Evolutionary conservation across 2,888 invertebrate genomes (phyloP).

Genomic region (Drosophila testacea): DNA sequence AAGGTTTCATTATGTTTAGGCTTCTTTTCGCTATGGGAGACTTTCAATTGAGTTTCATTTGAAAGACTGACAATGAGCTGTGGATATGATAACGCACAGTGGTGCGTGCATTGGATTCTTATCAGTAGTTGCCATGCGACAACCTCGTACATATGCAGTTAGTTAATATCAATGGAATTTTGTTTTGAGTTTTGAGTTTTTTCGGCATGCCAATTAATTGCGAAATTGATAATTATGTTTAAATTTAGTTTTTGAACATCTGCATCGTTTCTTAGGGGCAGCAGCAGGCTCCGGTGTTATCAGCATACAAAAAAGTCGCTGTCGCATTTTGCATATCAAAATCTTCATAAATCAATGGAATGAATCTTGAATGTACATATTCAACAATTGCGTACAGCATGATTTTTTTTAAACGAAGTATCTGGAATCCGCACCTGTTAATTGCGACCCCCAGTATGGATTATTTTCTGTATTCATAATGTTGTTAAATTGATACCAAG

Average conservation of each 20-base stretch:
- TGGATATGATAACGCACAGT: too few species aligned
- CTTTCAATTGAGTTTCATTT: too few species aligned
- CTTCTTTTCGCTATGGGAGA: too few species aligned
- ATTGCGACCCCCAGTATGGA: constrained; percentile 13
- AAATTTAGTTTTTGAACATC: constrained; percentile 46
- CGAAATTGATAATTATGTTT: constrained; percentile 55
- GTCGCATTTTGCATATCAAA: constrained; percentile 22
- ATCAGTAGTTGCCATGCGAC: too few species aligned
- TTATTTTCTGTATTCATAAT: not conserved
- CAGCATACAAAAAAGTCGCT: constrained; percentile 17
- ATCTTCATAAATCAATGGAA: constrained; percentile 44
- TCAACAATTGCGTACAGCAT: constrained; percentile 13
- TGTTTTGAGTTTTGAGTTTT: constrained; percentile 24
- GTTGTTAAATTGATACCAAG: not conserved
- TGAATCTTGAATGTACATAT: not conserved
- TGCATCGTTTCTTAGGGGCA: constrained; percentile 24
- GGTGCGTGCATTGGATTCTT: too few species aligned
- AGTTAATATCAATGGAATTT: constrained; percentile 41
- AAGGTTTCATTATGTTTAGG: too few species aligned
- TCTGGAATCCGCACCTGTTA: constrained; percentile 22
- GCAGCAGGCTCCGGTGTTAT: constrained; percentile 44
- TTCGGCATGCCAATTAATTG: constrained; percentile 39
- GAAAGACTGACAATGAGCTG: too few species aligned
- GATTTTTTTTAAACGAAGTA: constrained; percentile 8
- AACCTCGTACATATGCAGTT: constrained; percentile 3